A percentile compares a stretch with the other conserved stretches of the same genome.
Evolutionary conservation across 2,113 vertebrate genomes (phyloP).

Genomic region (Machaerirhynchus nigripectus): DNA sequence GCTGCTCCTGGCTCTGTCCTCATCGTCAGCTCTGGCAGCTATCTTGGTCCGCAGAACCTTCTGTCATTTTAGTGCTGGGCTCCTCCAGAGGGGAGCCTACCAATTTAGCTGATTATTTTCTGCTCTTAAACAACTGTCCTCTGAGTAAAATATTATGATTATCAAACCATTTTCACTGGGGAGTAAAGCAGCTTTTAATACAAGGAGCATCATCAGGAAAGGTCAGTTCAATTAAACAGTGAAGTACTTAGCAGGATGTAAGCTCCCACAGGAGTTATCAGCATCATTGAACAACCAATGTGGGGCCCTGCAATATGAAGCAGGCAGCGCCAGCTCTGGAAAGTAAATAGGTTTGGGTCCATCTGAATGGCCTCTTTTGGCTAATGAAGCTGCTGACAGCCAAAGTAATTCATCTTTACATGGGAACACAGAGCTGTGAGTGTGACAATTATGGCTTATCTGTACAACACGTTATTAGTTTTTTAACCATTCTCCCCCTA

Average conservation of each 20-base stretch:
- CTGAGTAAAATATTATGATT: constrained; percentile 54
- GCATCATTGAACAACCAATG: not conserved
- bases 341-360: not conserved
- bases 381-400: constrained; percentile 36
- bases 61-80: not conserved
- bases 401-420: not conserved
- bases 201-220: not conserved
- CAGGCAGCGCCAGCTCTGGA: not conserved
- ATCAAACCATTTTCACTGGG: constrained; percentile 44
- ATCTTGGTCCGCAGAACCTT: not conserved
- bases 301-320: not conserved
- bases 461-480: not conserved
- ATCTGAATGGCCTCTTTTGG: constrained; percentile 1
- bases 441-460: not conserved
- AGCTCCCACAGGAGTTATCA: constrained; percentile 45
- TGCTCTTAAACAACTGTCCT: constrained; percentile 45
- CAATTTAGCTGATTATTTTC: constrained; percentile 51
- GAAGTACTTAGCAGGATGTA: constrained; percentile 42
- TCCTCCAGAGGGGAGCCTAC: not conserved
- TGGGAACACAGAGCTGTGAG: not conserved
- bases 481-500: not conserved
- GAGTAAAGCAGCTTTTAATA: constrained; percentile 54
- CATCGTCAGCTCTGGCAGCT: not conserved
- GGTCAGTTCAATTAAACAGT: constrained; percentile 60
- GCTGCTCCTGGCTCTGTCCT: not conserved